A percentile compares a stretch with the other conserved stretches of the same genome.
Conservation (phyloP, 2,113 vertebrate genomes). For the Serilophus lunatus region DNA sequence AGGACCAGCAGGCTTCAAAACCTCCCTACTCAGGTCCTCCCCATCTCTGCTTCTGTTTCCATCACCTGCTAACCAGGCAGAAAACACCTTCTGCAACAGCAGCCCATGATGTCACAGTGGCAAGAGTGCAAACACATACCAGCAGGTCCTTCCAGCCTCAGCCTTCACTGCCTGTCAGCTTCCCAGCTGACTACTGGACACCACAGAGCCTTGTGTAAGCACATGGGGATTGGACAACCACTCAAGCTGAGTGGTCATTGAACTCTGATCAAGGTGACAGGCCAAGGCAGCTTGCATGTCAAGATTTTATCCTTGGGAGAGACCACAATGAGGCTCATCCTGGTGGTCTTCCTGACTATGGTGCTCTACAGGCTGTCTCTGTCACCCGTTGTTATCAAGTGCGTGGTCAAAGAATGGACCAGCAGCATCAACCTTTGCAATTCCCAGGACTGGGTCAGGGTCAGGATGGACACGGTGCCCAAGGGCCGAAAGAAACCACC, state of each 20-base stretch:
- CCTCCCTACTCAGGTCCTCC: not conserved
- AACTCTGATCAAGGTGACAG: not conserved
- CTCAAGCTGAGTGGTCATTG: rapidly evolving
- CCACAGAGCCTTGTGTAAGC: not conserved
- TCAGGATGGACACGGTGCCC: not conserved
- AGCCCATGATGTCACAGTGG: not conserved
- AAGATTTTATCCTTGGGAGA: not conserved
- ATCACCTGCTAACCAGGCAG: rapidly evolving
- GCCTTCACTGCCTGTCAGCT: not conserved
- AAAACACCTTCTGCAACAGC: not conserved
- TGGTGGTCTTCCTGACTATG: not conserved
- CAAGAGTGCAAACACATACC: not conserved
- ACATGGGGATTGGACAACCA: no score
- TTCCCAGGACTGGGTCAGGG: not conserved
- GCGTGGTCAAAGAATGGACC: rapidly evolving
- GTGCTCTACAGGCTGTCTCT: not conserved
- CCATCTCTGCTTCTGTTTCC: not conserved
- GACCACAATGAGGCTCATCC: not conserved
- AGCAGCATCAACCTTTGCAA: not conserved
- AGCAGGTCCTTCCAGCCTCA: not conserved
- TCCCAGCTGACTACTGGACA: not conserved
- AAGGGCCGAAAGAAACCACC: not conserved
- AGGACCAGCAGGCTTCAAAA: not conserved
- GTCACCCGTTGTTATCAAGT: rapidly evolving
- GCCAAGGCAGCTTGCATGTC: not conserved